Base-by-base conservation (phyloP, 2,888 invertebrate genomes). In the Tetragonula carbonaria region DNA sequence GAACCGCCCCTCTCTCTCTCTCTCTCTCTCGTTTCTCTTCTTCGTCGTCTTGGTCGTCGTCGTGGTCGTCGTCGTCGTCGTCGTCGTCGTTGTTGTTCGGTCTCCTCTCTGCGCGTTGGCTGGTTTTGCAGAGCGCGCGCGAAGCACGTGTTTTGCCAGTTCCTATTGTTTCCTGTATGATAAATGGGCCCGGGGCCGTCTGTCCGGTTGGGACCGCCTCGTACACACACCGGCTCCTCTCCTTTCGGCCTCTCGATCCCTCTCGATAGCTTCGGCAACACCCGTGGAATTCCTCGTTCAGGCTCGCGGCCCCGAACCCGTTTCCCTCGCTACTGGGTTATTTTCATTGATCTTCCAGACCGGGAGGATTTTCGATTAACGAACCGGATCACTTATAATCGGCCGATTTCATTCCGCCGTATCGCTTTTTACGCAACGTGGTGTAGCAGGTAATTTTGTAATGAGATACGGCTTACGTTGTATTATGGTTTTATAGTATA, bases 71-170 rank as follows among this genome's bases (percentile, higher is more conserved):
- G 57, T 57, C 11, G 57, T n/a, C n/a, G 57, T 57, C 13, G 57
- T 53, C 38, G 57, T 51, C 38, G 38, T 70, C 50, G 76, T 63
- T 68, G 59, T 63, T 78, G 72, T 80, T 86, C 84, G 79, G 74
- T 84, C 81, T 88, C 84, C 85, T 72, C 87, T 14, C 38, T 45
- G 33, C 66, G 45, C 33, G 85, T 89, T 85, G 89, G 91, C 90
- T 90, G 91, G 91, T 91, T 93, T 92, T 91, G 91, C 91, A 73
- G 86, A 92, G 91, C 92, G 93, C 90, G 94, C 92, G 94, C 94
- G 94, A 94, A 94, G 94, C 94, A 94, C 93, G 94, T 94, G 94
- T 94, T 94, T 94, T 94, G 94, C 94, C 94, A 94, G 94, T 94
- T 94, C 93, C 94, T 94, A 94, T 94, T 94, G 94, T 94, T 94